Base-by-base conservation (phyloP, 2,113 vertebrate species). In the Eretmochelys imbricata region DNA sequence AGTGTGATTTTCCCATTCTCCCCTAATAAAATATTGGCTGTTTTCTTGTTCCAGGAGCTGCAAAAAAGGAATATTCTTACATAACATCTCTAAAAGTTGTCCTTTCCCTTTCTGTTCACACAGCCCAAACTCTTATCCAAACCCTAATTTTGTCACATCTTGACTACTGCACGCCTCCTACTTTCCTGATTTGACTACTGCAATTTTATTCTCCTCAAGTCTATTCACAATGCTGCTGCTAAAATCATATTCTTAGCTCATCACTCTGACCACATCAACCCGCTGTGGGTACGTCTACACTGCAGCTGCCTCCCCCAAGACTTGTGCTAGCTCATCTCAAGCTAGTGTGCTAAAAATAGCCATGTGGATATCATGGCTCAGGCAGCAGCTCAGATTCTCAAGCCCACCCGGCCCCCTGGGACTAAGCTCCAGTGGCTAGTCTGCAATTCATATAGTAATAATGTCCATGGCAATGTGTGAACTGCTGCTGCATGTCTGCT, bases 271-370 rank as follows among this genome's bases (percentile, higher is more conserved):
- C 80, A 90, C 94, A 92, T 81, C 89, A 46, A 2, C 83, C 72
- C 51, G 48, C 85, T 97, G 79, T 53, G 91, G 91, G 88, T 55
- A 82, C 42, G 85, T 87, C 72, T 83, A 87, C 86, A 93, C 16
- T 69, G 62, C 14, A 69, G 7, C 35, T 19, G 35, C 29, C 59
- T 65, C 31, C 14, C 14, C 35, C 29, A 31, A 35, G 29, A 35
- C 59, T 65, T 65, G 7, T 65, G 59, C 31, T 29, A 16, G 31
- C 59, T 65, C 14, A 65, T 31, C 12, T 65, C 31, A 65, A 65
- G 62, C 35, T 69, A n/a, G 62, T 8, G 2, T 69, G 35, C 35
- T 69, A 69, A 69, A 69, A 69, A 69, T 17, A 69, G 62, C 62
- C 16, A 17, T 8, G 59, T 19, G 35, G 62, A n/a, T n/a, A 4